Conservation (phyloP, 2,797 vertebrate genomes). For the Brachyrhaphis roseni region DNA sequence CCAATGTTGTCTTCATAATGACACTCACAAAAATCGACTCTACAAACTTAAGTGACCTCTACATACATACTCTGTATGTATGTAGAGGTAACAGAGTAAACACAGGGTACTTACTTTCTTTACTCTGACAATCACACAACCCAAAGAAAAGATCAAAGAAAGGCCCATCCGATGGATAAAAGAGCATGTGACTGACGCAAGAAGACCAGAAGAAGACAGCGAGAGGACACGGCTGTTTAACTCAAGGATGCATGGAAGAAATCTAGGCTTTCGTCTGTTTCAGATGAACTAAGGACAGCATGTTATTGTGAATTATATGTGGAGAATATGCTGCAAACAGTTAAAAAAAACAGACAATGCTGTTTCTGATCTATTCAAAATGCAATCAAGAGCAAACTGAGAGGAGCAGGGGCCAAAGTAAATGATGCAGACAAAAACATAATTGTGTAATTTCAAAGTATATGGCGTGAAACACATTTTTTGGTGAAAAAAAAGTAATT, state of each 20-base stretch:
- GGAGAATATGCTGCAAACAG: not conserved
- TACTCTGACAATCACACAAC: not conserved
- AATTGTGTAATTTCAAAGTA: not conserved
- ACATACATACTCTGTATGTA: not conserved
- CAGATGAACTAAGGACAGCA: not conserved
- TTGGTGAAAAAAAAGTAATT: not conserved
- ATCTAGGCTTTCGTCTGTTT: not conserved
- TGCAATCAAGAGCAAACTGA: not conserved
- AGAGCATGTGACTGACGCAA: not conserved
- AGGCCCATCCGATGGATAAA: not conserved
- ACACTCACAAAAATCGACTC: not conserved
- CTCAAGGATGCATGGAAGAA: constrained; percentile 6
- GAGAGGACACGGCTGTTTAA: not conserved
- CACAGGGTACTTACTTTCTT: not conserved
- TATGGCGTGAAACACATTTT: too few relatives aligned
- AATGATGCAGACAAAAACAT: not conserved
- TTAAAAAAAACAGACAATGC: not conserved
- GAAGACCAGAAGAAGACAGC: not conserved
- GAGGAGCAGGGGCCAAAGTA: not conserved
- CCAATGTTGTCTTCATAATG: not conserved
- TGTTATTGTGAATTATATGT: not conserved
- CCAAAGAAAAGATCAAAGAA: not conserved
- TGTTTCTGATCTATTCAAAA: not conserved
- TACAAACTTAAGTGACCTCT: not conserved
- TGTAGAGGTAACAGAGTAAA: not conserved